phyloP scores from a whole-genome alignment of 2,888 invertebrate species.

The Apodemia duryi region DNA sequence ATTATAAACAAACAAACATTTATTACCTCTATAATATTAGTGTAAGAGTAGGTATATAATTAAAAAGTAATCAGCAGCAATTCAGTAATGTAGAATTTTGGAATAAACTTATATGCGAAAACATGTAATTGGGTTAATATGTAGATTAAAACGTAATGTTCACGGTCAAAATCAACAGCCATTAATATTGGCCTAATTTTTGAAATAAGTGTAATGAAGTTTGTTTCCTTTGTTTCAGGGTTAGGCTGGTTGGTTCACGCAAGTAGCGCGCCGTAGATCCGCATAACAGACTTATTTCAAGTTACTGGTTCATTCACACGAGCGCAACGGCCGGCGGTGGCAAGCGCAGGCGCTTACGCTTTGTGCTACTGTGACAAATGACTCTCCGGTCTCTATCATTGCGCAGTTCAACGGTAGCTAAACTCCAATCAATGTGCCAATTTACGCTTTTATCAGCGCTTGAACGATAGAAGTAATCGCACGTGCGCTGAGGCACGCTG shows the following conservation, averaged over 20 bases:
- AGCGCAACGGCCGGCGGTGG: slow-evolving; percentile 37
- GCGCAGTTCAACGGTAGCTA: slow-evolving; percentile 55
- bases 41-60: background rate
- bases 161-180: slow-evolving; percentile 30
- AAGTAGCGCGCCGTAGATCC: slow-evolving; percentile 23
- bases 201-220: slow-evolving; percentile 24
- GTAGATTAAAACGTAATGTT: slow-evolving; percentile 19
- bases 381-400: slow-evolving; percentile 39
- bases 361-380: slow-evolving; percentile 48
- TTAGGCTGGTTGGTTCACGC: slow-evolving; percentile 33
- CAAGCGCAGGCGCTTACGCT: slow-evolving; percentile 47
- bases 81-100: background rate
- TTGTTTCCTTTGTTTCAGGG: slow-evolving; percentile 41
- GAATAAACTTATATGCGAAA: background rate
- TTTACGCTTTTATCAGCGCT: slow-evolving; percentile 63
- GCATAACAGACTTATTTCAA: slow-evolving; percentile 25
- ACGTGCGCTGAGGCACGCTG: slow-evolving; percentile 48
- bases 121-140: slow-evolving; percentile 5
- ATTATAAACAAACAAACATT: too few relatives aligned
- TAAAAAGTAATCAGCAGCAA: background rate
- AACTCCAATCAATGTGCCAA: slow-evolving; percentile 57
- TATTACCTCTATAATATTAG: too few relatives aligned
- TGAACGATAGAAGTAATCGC: slow-evolving; percentile 54
- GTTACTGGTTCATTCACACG: slow-evolving; percentile 42
- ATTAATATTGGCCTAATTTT: slow-evolving; percentile 29